Evolutionary conservation across 2,113 vertebrate genomes (phyloP).

Genomic region (Nettapus auritus): DNA sequence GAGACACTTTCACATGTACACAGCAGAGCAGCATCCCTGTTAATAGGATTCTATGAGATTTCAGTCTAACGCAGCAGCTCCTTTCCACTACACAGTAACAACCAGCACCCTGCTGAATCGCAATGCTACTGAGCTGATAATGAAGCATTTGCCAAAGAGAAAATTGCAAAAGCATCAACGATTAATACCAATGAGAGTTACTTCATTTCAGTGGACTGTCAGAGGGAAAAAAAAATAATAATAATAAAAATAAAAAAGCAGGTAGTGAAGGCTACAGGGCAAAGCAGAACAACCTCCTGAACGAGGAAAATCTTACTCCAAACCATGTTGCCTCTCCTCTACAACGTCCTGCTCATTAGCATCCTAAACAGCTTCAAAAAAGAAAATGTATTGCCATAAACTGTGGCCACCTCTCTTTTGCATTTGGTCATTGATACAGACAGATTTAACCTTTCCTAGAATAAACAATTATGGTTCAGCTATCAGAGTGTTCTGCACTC

Average conservation of each 20-base stretch:
- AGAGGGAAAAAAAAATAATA: fast-evolving
- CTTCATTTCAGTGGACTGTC: not conserved
- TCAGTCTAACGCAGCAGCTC: not conserved
- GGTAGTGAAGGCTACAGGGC: not conserved
- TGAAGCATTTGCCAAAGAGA: not conserved
- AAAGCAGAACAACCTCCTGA: not conserved
- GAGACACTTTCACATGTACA: not conserved
- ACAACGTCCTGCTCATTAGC: not conserved
- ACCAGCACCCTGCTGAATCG: not conserved
- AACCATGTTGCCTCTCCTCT: not conserved
- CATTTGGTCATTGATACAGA: not conserved
- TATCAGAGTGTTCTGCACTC: not conserved
- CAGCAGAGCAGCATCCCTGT: not conserved
- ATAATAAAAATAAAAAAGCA: not conserved
- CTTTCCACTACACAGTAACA: not conserved
- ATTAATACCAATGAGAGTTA: not conserved
- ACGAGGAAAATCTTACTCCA: not conserved
- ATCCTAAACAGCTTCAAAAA: not conserved
- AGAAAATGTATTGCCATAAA: not conserved
- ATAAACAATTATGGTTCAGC: not conserved
- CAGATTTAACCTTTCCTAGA: not conserved
- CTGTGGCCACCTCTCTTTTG: not conserved
- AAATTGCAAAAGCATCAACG: not conserved
- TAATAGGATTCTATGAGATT: not conserved
- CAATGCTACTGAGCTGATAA: not conserved